phyloP scores from a whole-genome alignment of 2,797 vertebrate genomes.

The Phrynocephalus vlangalii region DNA sequence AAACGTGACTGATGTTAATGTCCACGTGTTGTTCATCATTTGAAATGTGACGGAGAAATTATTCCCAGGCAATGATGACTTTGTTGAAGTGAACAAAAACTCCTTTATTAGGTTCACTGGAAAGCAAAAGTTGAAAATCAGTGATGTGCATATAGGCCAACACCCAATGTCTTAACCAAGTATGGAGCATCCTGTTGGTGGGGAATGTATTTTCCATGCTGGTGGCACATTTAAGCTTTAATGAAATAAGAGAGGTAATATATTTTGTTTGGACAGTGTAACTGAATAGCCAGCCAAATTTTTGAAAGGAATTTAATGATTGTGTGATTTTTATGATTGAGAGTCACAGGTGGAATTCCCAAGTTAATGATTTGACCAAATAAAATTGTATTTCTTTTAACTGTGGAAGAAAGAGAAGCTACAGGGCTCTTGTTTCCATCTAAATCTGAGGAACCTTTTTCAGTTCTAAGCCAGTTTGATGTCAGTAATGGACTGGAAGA shows the following conservation, averaged over 20 bases:
- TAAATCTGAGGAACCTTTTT: too few species aligned
- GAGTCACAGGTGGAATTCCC: not conserved
- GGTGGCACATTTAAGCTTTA: not conserved
- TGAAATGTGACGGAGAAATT: conserved; percentile 13
- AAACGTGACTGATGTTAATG: not conserved
- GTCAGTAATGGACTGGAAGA: too few species aligned
- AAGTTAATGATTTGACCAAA: not conserved
- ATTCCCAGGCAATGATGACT: conserved; percentile 44
- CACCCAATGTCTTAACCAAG: too few species aligned
- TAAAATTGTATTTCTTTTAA: not conserved
- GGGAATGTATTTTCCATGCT: not conserved
- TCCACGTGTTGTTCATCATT: not conserved
- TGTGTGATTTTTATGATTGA: too few species aligned
- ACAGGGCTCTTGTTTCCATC: too few species aligned
- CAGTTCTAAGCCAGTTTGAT: too few species aligned
- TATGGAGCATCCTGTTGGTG: not conserved
- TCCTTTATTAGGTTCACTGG: conserved; percentile 49
- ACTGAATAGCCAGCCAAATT: not conserved
- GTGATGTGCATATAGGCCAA: not conserved
- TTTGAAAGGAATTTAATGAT: not conserved
- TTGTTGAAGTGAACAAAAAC: conserved; percentile 53
- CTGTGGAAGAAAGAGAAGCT: not conserved
- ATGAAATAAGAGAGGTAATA: not conserved
- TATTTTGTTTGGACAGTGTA: not conserved
- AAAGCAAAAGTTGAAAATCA: conserved; percentile 9